A percentile compares a stretch with the other conserved stretches of the same genome.
These are phyloP conservation scores for Exaiptasia diaphana DNA, from an alignment of 64 coral and sea anemone genomes.

Conservation along the genomic window DNA sequence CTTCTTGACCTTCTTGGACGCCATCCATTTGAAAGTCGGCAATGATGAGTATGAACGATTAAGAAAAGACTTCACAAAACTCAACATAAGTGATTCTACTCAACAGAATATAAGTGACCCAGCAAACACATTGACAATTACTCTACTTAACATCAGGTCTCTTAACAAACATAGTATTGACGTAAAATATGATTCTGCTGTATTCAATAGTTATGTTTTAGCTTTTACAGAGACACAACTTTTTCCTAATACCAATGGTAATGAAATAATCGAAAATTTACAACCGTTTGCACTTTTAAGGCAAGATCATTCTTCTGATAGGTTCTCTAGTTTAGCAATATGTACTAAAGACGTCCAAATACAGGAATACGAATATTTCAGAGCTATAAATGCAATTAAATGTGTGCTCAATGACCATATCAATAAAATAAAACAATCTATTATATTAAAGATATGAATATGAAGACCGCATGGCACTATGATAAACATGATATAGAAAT, in stretches of 20 bases:
- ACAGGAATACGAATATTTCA: constrained; percentile 33
- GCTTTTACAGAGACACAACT: constrained; percentile 56
- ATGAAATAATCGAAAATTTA: constrained; percentile 37
- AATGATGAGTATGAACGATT: too few relatives aligned
- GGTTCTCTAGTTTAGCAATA: constrained; percentile 58
- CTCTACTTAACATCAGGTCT: constrained; percentile 58
- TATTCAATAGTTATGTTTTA: constrained; percentile 40
- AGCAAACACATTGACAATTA: too few relatives aligned
- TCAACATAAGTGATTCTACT: too few relatives aligned
- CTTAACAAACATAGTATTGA: constrained; percentile 52
- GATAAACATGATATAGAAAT: too few relatives aligned
- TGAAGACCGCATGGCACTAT: too few relatives aligned
- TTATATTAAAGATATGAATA: too few relatives aligned
- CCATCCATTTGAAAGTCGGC: too few relatives aligned
- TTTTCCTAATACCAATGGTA: constrained; percentile 1
- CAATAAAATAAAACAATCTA: constrained; percentile 39
- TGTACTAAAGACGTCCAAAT: constrained; percentile 57
- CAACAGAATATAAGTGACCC: too few relatives aligned
- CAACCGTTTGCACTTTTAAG: constrained; percentile 28
- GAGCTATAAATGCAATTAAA: constrained; percentile 42
- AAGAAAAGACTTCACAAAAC: too few relatives aligned
- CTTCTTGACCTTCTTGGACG: too few relatives aligned
- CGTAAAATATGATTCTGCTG: constrained; percentile 29
- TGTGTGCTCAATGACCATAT: constrained; percentile 8
- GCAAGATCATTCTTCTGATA: constrained; percentile 1